Conservation (phyloP, 2,888 invertebrate genomes). For the Drosophila lutescens region DNA sequence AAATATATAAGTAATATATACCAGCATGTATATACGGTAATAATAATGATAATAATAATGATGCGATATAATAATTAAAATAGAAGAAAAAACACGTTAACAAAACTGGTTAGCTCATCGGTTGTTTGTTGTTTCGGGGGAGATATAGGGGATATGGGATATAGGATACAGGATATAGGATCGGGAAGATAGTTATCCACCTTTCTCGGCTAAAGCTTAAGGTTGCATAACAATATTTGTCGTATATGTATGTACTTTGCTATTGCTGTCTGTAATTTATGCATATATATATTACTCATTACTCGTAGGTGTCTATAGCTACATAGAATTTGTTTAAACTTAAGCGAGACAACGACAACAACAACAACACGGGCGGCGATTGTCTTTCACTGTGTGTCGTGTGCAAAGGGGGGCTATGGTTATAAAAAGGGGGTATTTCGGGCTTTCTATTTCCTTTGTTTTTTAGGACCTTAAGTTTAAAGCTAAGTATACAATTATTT, state of each 20-base stretch:
- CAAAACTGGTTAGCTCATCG: slow-evolving; percentile 37
- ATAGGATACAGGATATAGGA: background rate
- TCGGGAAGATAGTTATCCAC: slow-evolving; percentile 3
- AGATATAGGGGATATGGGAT: slow-evolving; percentile 1
- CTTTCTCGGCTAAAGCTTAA: slow-evolving; percentile 13
- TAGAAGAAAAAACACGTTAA: slow-evolving; percentile 38
- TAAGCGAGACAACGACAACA: slow-evolving; percentile 44
- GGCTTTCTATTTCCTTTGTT: background rate
- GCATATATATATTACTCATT: slow-evolving; percentile 13
- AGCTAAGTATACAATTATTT: slow-evolving; percentile 38
- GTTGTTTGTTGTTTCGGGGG: background rate
- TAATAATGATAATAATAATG: slow-evolving; percentile 33
- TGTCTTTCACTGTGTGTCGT: slow-evolving; percentile 52
- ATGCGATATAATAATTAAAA: slow-evolving; percentile 36
- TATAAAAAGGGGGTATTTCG: background rate
- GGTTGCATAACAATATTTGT: slow-evolving; percentile 15
- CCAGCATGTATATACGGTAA: slow-evolving; percentile 13
- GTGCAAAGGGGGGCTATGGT: slow-evolving; percentile 5
- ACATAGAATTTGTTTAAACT: slow-evolving; percentile 28
- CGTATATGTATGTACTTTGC: slow-evolving; percentile 29
- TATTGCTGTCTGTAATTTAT: slow-evolving; percentile 29
- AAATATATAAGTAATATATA: slow-evolving; percentile 20
- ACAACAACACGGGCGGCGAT: slow-evolving; percentile 58
- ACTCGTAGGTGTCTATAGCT: slow-evolving; percentile 10
- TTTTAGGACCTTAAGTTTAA: slow-evolving; percentile 17